Evolutionary conservation across 2,113 vertebrate species (phyloP), one percentile per base, ranked within the genome.

Genomic region (Amazona vittata): DNA sequence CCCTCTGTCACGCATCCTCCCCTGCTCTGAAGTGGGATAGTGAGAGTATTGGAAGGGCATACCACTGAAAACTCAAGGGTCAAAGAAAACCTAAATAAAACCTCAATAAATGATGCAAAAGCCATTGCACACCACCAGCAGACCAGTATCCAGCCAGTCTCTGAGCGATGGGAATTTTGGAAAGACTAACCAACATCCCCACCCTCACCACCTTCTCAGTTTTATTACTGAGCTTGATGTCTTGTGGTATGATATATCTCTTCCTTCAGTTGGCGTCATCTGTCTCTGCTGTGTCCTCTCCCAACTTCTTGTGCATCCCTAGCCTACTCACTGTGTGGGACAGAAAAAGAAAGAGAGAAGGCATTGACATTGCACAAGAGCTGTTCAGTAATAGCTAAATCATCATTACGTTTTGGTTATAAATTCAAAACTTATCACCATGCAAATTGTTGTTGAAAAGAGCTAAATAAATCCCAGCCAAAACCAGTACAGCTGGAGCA

Each of bases 1-100:
- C 15, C 6, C 11, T 59, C 17, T 65, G 35, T 67, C 28, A 50
- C 28, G 46, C 0, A 1, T 7, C 22, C 3, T 29, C 1, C 4
- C 21, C 10, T 79, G 18, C 5, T 12, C 6, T 60, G 28, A 11
- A 75, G 21, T 46, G 7, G 25, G 11, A 60, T 57, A 11, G 5
- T 24, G 26, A 76, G 26, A 68, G 11, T 47, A 52, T 3, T 35
- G 12, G 43, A 88, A 78, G 7, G 24, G 20, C 7, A 64, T 55
- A 24, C 16, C 6, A 33, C 11, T 50, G 4, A 67, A 83, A 75
- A 67, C 2, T 91, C 49, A 41, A 26, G 2, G 1, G 7, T 37
- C 10, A 55, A 78, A 77, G 9, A 6, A 90, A 71, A 35, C 49
- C 21, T 71, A 65, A 79, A 8, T 8, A n/a, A 75, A 53, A 28